Conservation (phyloP, 2,888 invertebrate species). For the Megastigmus dorsalis region DNA sequence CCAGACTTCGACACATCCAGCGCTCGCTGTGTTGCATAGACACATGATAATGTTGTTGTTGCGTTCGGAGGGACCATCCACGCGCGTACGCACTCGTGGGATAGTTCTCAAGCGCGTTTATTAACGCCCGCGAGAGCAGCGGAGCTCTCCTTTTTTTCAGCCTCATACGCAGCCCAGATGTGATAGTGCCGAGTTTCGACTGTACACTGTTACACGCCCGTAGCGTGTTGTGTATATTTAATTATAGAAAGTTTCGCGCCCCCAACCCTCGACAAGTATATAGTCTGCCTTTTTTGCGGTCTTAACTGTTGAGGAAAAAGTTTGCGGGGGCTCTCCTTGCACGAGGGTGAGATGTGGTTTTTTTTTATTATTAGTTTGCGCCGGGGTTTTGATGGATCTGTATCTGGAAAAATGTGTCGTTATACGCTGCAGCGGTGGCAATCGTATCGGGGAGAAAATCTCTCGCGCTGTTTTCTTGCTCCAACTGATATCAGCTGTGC, state of each 20-base stretch:
- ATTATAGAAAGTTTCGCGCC: constrained; percentile 50
- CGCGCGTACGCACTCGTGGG: constrained; percentile 63
- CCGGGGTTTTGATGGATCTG: too few species aligned
- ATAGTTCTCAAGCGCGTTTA: constrained; percentile 68
- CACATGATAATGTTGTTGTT: too few species aligned
- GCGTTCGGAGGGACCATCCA: too few species aligned
- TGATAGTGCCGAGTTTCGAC: constrained; percentile 28
- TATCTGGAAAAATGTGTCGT: too few species aligned
- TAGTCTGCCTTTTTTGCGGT: too few species aligned
- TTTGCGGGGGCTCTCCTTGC: too few species aligned
- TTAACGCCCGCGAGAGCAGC: not conserved
- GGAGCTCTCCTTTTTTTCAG: not conserved
- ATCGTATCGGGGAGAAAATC: not conserved
- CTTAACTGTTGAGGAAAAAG: too few species aligned
- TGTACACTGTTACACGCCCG: not conserved
- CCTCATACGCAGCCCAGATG: constrained; percentile 49
- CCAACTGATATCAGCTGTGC: too few species aligned
- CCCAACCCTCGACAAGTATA: not conserved
- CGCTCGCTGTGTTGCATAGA: too few species aligned
- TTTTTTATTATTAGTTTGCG: too few species aligned
- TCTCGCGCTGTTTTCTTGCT: too few species aligned
- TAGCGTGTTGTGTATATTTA: constrained; percentile 34
- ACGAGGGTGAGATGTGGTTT: not conserved
- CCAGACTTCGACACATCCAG: not conserved
- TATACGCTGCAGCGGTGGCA: too few species aligned